Conservation (phyloP, 2,113 vertebrate species). For the Nothoprocta pentlandii region DNA sequence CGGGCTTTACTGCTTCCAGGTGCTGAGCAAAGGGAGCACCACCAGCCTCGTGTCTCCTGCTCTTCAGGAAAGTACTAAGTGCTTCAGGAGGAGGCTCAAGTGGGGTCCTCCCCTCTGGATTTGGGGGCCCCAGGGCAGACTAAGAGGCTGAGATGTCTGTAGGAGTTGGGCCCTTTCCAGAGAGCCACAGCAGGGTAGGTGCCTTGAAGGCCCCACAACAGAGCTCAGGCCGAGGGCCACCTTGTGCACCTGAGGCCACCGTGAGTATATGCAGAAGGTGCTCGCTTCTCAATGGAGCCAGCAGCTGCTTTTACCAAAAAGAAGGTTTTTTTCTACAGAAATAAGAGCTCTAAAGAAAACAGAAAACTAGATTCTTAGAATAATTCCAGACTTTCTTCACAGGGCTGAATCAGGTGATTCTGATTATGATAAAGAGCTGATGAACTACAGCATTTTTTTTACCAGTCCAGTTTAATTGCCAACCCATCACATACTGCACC, state of each 20-base stretch:
- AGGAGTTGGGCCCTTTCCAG: background rate
- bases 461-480: background rate
- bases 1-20: background rate
- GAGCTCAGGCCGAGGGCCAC: background rate
- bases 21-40: background rate
- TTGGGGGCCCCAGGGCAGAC: background rate
- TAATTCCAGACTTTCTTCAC: background rate
- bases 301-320: background rate
- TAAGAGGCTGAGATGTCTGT: rapidly evolving
- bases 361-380: background rate
- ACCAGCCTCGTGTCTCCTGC: background rate
- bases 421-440: background rate
- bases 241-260: background rate
- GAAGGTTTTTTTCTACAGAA: background rate
- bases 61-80: rapidly evolving
- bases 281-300: background rate
- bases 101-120: background rate
- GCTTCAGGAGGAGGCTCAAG: background rate
- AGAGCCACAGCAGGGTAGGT: background rate
- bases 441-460: background rate
- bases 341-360: background rate
- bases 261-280: background rate
- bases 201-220: background rate
- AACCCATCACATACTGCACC: background rate
- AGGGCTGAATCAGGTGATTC: background rate